Evolutionary conservation across 2,113 vertebrate genomes (phyloP).

Genomic region (Natator depressus): DNA sequence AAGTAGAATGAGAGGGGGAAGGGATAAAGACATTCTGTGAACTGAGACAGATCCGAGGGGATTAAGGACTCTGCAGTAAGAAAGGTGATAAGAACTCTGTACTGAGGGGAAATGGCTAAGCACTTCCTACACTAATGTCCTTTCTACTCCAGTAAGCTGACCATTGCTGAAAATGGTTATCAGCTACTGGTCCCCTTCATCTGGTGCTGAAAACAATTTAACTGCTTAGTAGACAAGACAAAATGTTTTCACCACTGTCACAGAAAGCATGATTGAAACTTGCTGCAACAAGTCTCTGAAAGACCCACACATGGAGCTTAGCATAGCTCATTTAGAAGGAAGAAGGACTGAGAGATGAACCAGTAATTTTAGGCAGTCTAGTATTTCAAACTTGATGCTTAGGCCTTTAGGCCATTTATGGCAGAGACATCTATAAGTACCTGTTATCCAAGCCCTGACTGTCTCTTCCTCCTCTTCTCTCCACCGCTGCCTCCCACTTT

Average conservation of each 20-base stretch:
- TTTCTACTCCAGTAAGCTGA: slow-evolving; percentile 15
- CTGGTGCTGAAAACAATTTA: slow-evolving; percentile 20
- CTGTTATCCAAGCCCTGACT: rapidly evolving
- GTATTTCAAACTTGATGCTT: neutral
- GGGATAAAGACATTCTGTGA: neutral
- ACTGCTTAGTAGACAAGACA: neutral
- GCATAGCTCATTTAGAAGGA: neutral
- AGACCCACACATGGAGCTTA: neutral
- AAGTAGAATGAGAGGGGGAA: neutral
- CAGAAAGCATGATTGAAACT: neutral
- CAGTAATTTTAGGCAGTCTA: neutral
- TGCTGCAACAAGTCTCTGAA: slow-evolving; percentile 23
- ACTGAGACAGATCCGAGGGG: slow-evolving; percentile 1
- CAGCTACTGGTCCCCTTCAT: neutral
- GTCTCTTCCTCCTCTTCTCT: neutral
- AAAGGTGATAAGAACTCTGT: neutral
- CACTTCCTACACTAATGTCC: neutral
- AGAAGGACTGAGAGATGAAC: neutral
- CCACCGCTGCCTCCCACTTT: rapidly evolving
- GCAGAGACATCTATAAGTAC: neutral
- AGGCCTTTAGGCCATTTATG: neutral
- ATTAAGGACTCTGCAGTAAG: slow-evolving; percentile 32
- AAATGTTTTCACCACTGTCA: slow-evolving; percentile 18
- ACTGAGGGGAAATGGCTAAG: slow-evolving; percentile 15
- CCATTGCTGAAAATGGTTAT: slow-evolving; percentile 38